Conservation (phyloP, 2,113 vertebrate genomes). For the Montifringilla adamsi region DNA sequence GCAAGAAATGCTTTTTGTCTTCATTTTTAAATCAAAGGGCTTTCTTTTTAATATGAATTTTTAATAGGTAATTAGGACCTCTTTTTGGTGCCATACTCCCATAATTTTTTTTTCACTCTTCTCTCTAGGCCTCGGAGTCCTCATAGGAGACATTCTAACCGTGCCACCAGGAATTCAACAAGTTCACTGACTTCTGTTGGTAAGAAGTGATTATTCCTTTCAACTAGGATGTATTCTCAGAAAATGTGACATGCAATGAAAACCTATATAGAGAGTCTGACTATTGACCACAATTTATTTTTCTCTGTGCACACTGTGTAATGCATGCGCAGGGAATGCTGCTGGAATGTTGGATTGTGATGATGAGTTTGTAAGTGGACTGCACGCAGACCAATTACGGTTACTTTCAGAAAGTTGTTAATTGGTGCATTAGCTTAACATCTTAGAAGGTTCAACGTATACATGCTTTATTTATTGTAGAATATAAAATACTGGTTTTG, state of each 20-base stretch:
- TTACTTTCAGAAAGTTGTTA: background rate
- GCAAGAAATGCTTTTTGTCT: background rate
- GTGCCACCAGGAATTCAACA: conserved; percentile 76
- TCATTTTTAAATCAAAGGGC: background rate
- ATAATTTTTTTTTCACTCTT: background rate
- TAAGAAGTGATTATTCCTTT: conserved; percentile 60
- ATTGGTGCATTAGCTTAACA: background rate
- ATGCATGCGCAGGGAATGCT: background rate
- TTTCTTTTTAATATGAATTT: background rate
- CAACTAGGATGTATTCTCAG: background rate
- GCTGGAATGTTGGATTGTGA: background rate
- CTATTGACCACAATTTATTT: background rate
- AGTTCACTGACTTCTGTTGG: conserved; percentile 88
- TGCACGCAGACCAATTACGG: background rate
- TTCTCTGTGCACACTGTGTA: background rate
- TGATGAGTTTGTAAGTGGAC: background rate
- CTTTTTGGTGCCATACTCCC: background rate
- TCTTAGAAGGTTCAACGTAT: background rate
- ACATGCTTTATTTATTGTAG: background rate
- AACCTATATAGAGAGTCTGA: background rate
- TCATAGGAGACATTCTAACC: conserved; percentile 76
- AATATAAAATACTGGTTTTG: background rate
- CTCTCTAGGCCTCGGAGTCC: conserved; percentile 85
- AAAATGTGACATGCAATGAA: background rate
- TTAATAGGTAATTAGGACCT: background rate